Percentiles rank a stretch among this genome's conserved stretches.
Conservation (phyloP, 2,113 vertebrate genomes). For the Brachypteracias leptosomus region DNA sequence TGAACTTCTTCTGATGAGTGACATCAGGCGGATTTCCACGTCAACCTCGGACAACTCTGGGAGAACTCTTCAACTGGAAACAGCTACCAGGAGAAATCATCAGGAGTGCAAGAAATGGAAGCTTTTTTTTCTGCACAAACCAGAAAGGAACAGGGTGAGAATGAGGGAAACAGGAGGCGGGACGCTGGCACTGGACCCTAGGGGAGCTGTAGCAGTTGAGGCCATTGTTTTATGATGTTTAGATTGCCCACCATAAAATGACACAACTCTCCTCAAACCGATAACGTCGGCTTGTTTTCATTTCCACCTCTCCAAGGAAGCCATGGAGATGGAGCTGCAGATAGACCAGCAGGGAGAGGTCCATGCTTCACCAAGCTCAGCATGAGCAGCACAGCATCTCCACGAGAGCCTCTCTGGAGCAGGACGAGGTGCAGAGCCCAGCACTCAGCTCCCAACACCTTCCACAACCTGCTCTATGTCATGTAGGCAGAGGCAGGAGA, state of each 20-base stretch:
- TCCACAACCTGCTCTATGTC: background rate
- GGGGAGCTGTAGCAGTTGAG: background rate
- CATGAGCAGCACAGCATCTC: too few relatives aligned
- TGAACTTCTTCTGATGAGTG: background rate
- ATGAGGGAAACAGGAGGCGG: background rate
- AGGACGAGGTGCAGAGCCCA: rapidly evolving
- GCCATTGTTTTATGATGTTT: background rate
- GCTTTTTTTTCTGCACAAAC: background rate
- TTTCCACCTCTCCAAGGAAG: background rate
- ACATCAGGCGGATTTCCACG: background rate
- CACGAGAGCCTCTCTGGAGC: too few relatives aligned
- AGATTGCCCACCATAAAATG: background rate
- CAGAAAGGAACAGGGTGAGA: background rate
- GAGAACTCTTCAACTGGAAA: background rate
- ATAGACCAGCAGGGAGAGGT: background rate
- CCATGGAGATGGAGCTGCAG: background rate
- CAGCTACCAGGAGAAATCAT: background rate
- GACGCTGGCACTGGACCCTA: rapidly evolving
- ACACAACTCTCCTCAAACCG: background rate
- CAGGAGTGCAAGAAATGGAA: background rate
- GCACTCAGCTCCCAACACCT: background rate
- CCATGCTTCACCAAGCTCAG: background rate
- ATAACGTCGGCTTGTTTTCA: background rate
- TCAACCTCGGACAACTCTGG: rapidly evolving
- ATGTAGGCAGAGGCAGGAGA: background rate